Base-by-base conservation (phyloP, 2,113 vertebrate genomes). In the Urocynchramus pylzowi region DNA sequence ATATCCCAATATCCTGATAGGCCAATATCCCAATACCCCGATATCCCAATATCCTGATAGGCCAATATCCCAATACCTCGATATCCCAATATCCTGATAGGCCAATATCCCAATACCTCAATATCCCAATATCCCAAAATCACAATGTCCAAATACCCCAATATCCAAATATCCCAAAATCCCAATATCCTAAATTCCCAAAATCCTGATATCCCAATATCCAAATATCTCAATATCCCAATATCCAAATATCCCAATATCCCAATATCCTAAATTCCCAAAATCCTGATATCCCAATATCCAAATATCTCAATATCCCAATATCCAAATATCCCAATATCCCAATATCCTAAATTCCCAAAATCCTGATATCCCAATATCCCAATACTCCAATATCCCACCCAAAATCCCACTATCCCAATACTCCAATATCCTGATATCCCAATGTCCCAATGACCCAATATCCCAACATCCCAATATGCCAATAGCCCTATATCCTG, bases 201-300 rank as follows among this genome's bases (percentile, higher is more conserved):
- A 53, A 37, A 7, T 27, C 5, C 2, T 3, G 3, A 49, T 4
- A 27, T 15, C 6, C 14, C 33, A 7, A 23, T 9, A 45, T n/a
- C 37, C 37, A 20, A 0, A 71, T 35, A 4, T 23, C 4, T 2
- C 2, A 9, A 28, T 0, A 16, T 21, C 23, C 1, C 14, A 0
- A 57, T 9, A 10, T 35, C 4, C 6, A 10, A 5, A 12, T 7
- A 31, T 35, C 52, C n/a, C 28, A 0, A 57, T 47, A 8, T 12
- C 56, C 39, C 24, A 0, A 57, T 45, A 4, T 19, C 8, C 21
- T 3, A 1, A 41, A 24, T 12, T 24, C 7, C 37, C 9, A 1
- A 37, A 6, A 52, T 26, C 49, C n/a, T 31, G 0, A 65, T 59
- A 4, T 33, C 3, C 1, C 3, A 6, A 50, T 15, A 5, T 37